Conservation (phyloP, 2,113 vertebrate species). For the Myanophis thanlyinensis region DNA sequence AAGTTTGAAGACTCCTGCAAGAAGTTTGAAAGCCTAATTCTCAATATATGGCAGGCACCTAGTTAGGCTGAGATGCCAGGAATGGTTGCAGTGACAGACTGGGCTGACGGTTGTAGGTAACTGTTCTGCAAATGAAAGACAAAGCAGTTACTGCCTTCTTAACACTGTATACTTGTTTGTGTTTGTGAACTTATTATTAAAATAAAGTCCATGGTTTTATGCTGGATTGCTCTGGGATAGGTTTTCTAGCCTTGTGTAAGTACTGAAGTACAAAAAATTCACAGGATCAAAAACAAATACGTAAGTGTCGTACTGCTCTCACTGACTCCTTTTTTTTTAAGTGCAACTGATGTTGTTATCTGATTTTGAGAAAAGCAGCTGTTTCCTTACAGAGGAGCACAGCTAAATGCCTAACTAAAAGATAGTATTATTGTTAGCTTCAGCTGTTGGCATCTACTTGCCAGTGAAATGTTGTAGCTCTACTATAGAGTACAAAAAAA, state of each 20-base stretch:
- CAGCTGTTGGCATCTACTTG: background rate
- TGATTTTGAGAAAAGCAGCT: background rate
- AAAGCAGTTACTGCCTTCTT: background rate
- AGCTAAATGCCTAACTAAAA: background rate
- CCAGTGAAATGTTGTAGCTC: background rate
- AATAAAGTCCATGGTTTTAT: background rate
- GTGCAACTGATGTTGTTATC: background rate
- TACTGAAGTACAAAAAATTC: background rate
- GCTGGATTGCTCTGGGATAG: background rate
- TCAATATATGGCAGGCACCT: background rate
- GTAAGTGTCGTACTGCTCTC: background rate
- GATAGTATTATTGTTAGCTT: slow-evolving; percentile 4
- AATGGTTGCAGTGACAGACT: background rate
- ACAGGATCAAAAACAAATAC: background rate
- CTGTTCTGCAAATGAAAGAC: background rate
- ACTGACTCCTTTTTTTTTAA: background rate
- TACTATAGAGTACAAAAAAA: background rate
- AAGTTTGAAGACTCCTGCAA: no score
- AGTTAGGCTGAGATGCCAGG: background rate
- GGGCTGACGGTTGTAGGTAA: background rate
- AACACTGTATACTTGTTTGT: background rate
- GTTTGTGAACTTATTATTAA: background rate
- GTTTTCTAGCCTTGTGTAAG: background rate
- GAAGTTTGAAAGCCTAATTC: background rate
- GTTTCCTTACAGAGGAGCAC: background rate